phyloP scores from a whole-genome alignment of 53 echinoderm and acorn worm genomes.

The Patiria pectinifera region DNA sequence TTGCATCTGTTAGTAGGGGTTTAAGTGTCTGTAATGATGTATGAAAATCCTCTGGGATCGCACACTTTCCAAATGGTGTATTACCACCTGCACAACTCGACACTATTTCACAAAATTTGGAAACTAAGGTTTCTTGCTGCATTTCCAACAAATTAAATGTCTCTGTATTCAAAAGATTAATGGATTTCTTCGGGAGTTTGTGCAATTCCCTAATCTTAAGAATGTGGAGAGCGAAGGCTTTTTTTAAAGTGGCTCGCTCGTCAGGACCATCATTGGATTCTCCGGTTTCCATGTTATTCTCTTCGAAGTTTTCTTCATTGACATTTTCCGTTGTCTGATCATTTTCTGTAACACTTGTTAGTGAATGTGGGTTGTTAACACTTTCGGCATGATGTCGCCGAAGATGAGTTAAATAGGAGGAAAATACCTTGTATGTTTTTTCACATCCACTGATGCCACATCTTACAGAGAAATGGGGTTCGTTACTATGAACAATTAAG shows the following conservation, averaged over 20 bases:
- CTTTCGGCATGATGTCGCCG: constrained; percentile 30
- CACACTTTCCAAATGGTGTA: background rate
- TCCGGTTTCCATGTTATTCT: too few relatives aligned
- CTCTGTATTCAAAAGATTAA: background rate
- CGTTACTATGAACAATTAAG: constrained; percentile 55
- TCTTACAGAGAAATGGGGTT: constrained; percentile 49
- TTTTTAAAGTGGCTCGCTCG: background rate
- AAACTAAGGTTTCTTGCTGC: background rate
- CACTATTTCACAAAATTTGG: background rate
- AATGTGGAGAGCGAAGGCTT: constrained; percentile 6
- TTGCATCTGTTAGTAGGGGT: constrained; percentile 25
- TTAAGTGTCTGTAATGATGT: constrained; percentile 6
- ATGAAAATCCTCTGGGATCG: background rate
- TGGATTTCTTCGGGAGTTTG: constrained; percentile 12
- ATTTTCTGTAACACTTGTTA: background rate
- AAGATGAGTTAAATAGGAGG: constrained; percentile 54
- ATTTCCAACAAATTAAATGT: constrained; percentile 21
- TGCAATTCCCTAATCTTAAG: constrained; percentile 27
- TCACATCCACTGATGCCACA: constrained; percentile 55
- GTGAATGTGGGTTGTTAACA: background rate
- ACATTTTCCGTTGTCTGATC: background rate
- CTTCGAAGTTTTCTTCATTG: background rate
- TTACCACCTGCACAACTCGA: background rate
- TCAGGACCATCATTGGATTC: too few relatives aligned
- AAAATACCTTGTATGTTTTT: constrained; percentile 51